Percentiles rank a stretch among this genome's conserved stretches.
Evolutionary conservation across 2,113 vertebrate genomes (phyloP).

Genomic region (Cochlearius cochlearius): DNA sequence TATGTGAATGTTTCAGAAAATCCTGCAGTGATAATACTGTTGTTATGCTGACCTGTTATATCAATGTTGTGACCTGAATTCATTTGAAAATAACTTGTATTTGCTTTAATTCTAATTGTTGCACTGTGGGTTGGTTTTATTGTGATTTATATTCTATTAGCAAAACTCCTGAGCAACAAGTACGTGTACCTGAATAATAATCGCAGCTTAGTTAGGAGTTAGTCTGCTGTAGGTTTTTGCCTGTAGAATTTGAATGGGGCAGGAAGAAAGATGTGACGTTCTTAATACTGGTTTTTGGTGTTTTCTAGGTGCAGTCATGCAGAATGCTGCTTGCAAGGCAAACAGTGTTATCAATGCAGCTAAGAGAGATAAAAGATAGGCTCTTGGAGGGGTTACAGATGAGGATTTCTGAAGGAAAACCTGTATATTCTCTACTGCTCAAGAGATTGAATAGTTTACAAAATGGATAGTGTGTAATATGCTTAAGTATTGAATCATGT

Average conservation of each 20-base stretch:
- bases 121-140: neutral
- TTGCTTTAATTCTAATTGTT: neutral
- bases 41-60: neutral
- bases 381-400: neutral
- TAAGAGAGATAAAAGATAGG: neutral
- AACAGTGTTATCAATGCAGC: neutral
- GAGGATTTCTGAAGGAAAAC: neutral
- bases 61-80: neutral
- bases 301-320: neutral
- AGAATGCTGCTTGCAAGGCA: neutral
- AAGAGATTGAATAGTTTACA: neutral
- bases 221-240: neutral
- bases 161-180: neutral
- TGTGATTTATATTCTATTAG: neutral
- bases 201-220: neutral
- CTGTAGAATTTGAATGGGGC: neutral
- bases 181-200: neutral
- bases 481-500: neutral
- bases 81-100: neutral
- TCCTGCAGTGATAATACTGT: neutral
- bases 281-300: neutral
- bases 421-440: neutral
- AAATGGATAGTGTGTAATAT: neutral
- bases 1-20: neutral
- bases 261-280: neutral